Evolutionary conservation across 2,113 vertebrate genomes (phyloP).

Genomic region (Tachycineta bicolor): DNA sequence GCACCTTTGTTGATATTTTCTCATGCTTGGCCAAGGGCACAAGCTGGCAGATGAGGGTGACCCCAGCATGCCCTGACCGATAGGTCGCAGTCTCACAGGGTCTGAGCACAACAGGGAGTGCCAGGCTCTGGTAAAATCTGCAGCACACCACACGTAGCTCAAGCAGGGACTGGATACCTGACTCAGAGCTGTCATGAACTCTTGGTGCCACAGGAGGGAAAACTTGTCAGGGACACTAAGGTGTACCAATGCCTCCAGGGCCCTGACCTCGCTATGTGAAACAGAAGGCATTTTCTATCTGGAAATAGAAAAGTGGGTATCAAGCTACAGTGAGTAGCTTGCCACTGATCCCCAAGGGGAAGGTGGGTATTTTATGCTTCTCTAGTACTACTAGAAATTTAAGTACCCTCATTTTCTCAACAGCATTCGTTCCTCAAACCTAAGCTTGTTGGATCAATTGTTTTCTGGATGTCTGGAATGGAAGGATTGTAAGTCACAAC

Average conservation of each 20-base stretch:
- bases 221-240: neutral
- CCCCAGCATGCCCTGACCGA: rapidly evolving
- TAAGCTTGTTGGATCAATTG: slow-evolving; percentile 32
- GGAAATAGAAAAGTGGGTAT: neutral
- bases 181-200: neutral
- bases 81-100: rapidly evolving
- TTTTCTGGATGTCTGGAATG: slow-evolving; percentile 29
- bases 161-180: neutral
- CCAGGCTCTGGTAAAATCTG: neutral
- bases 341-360: neutral
- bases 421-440: neutral
- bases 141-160: neutral
- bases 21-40: neutral
- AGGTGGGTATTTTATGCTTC: neutral
- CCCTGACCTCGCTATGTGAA: neutral
- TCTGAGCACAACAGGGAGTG: neutral
- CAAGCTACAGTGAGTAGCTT: neutral
- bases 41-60: neutral
- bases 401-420: slow-evolving; percentile 1
- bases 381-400: slow-evolving; percentile 4
- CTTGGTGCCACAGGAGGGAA: rapidly evolving
- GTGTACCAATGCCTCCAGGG: neutral
- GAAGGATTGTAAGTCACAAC: slow-evolving; percentile 28
- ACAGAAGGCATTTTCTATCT: neutral
- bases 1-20: neutral